phyloP scores from a whole-genome alignment of 2,113 vertebrate species.

The Myiagra hebetior region DNA sequence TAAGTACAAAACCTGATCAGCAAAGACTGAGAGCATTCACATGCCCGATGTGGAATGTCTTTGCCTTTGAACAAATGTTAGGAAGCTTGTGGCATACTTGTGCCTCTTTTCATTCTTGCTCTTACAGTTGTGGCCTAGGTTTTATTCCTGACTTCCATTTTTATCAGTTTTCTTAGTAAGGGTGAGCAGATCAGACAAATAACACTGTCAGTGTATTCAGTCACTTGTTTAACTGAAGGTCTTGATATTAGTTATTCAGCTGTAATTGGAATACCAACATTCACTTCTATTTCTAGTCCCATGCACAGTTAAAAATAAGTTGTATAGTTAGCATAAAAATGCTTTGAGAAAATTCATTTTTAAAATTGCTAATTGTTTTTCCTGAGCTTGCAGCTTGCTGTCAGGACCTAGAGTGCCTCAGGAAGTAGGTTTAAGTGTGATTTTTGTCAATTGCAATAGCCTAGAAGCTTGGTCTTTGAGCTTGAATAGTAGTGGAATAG shows the following conservation, averaged over 20 bases:
- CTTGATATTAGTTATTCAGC: background rate
- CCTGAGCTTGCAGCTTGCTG: background rate
- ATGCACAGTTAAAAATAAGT: background rate
- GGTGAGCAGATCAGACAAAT: background rate
- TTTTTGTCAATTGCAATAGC: background rate
- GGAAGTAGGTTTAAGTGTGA: background rate
- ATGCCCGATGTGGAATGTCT: rapidly evolving
- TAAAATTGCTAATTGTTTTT: background rate
- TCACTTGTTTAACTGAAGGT: background rate
- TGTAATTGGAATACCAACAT: background rate
- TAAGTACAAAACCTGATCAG: background rate
- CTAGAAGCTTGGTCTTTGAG: background rate
- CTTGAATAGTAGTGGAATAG: background rate
- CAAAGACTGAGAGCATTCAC: background rate
- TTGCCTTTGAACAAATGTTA: background rate
- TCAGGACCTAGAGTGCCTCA: background rate
- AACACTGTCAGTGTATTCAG: background rate
- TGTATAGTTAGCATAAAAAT: background rate
- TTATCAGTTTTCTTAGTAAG: background rate
- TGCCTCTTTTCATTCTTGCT: background rate
- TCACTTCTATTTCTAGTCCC: background rate
- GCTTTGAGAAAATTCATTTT: background rate
- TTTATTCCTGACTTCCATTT: background rate
- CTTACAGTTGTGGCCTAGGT: background rate
- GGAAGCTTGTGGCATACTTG: background rate